Evolutionary conservation across 2,797 vertebrate species (phyloP).

Genomic region (Microchirus variegatus): DNA sequence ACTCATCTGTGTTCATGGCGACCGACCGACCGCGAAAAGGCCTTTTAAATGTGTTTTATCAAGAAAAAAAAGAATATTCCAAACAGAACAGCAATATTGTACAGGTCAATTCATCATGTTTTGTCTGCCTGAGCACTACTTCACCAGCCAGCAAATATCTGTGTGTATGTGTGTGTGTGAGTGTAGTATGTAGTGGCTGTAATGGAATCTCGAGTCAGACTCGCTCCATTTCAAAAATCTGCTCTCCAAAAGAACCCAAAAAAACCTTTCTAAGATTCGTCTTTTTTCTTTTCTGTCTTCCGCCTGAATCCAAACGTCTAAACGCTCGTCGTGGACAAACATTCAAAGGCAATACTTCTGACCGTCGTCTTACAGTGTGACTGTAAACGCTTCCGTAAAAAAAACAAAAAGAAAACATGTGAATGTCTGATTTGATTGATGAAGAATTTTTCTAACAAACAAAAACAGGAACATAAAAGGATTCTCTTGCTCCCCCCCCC

Average conservation of each 20-base stretch:
- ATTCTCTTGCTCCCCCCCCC: conserved; percentile 46
- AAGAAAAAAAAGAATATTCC: conserved; percentile 39
- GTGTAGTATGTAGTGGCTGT: conserved; percentile 44
- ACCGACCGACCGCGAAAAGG: conserved; percentile 63
- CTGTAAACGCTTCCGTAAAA: conserved; percentile 60
- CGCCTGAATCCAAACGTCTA: conserved; percentile 64
- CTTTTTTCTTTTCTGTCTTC: conserved; percentile 60
- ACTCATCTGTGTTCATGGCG: conserved; percentile 57
- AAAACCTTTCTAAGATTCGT: conserved; percentile 11
- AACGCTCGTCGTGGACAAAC: conserved; percentile 55
- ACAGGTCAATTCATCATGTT: conserved; percentile 73
- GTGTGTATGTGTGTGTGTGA: conserved; percentile 10
- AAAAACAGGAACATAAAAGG: conserved; percentile 64
- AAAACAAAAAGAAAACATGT: conserved; percentile 58
- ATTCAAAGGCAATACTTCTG: conserved; percentile 77
- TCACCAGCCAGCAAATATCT: conserved; percentile 78
- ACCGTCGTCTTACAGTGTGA: conserved; percentile 64
- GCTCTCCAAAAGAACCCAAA: conserved; percentile 31
- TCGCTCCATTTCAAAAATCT: conserved; percentile 67
- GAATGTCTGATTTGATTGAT: conserved; percentile 73
- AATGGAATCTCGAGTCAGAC: conserved; percentile 75
- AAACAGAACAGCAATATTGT: conserved; percentile 83
- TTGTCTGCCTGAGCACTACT: conserved; percentile 80
- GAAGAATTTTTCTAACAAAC: conserved; percentile 58
- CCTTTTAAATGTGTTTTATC: conserved; percentile 72